Evolutionary conservation across 2,888 invertebrate genomes (phyloP), one percentile per base, ranked within the genome.

Genomic region (Eutolmus rufibarbis): DNA sequence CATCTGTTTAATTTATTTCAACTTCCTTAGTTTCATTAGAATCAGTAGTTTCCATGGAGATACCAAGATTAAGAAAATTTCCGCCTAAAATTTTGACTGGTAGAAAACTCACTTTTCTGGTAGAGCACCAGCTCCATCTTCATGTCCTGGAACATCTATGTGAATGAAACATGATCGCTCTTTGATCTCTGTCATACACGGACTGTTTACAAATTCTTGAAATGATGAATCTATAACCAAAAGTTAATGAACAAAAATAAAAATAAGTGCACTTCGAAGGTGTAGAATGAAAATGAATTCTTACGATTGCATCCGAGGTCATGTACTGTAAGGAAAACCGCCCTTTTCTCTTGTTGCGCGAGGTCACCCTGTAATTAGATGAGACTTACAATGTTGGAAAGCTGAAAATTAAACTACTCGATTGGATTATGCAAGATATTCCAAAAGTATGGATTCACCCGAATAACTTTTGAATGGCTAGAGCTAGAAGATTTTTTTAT

Each of bases 301-400:
- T 95, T 93, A 96, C 96, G 96, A 91, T 96, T 96, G 91, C 96
- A 96, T 91, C 97, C 97, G 90, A 98, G 94, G 92, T 98, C 97
- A 93, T 98, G 97, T 0, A 97, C 97, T 43, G 97, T 98, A 86
- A 98, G 93, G 91, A 98, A 97, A 89, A 97, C 95, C 88, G 97
- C 97, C 92, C 96, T 93, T 91, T 96, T 96, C 90, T 96, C 96
- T 90, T 96, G 95, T 91, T 96, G 96, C 89, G 95, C 95, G 90
- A 97, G 92, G 92, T 96, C 96, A 88, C 97, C 97, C 97, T 97
- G 94, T 28, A 94, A 89, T 74, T 31, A 31, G 51, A 46, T 12
- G 0, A 14, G 74, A 74, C 43, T 84, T 34, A 87, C 89, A 89
- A 88, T 88, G 51, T 14, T 43, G 5, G 66, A 28, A 34, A 81